These are phyloP conservation scores for Tenualosa ilisha DNA, from an alignment of 2,797 vertebrate genomes.

Conservation along the genomic window DNA sequence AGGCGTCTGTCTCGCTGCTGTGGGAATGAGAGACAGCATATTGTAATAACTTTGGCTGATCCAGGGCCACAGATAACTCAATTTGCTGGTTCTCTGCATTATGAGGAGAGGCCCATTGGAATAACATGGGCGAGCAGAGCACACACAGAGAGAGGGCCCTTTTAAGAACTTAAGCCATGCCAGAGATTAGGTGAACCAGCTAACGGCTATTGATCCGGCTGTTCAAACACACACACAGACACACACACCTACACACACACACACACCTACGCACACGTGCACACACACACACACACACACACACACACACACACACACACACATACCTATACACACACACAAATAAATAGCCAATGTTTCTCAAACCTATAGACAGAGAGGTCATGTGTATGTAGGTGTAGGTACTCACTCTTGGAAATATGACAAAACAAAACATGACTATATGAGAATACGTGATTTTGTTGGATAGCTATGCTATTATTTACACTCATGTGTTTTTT, in stretches of 20 bases:
- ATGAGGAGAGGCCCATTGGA: background rate
- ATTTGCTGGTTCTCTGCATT: background rate
- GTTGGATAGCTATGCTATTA: too few relatives aligned
- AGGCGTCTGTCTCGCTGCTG: background rate
- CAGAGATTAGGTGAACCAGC: background rate
- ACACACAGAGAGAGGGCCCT: background rate
- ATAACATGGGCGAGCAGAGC: background rate
- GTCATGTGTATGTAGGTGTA: background rate
- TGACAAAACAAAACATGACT: too few relatives aligned
- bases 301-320: too few relatives aligned
- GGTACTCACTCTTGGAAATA: too few relatives aligned
- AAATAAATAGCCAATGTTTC: background rate
- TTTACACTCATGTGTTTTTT: too few relatives aligned
- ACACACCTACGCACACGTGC: background rate
- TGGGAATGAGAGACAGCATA: background rate
- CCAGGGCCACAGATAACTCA: background rate
- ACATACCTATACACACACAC: too few relatives aligned
- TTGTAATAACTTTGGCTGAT: background rate
- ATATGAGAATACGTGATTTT: too few relatives aligned
- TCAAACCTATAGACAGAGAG: background rate
- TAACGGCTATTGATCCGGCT: background rate
- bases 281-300: too few relatives aligned
- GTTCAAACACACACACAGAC: background rate
- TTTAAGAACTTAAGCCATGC: conserved; percentile 6
- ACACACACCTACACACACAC: background rate